These are phyloP conservation scores for Danio jaintianensis DNA, from an alignment of 2,797 vertebrate species.

Conservation along the genomic window DNA sequence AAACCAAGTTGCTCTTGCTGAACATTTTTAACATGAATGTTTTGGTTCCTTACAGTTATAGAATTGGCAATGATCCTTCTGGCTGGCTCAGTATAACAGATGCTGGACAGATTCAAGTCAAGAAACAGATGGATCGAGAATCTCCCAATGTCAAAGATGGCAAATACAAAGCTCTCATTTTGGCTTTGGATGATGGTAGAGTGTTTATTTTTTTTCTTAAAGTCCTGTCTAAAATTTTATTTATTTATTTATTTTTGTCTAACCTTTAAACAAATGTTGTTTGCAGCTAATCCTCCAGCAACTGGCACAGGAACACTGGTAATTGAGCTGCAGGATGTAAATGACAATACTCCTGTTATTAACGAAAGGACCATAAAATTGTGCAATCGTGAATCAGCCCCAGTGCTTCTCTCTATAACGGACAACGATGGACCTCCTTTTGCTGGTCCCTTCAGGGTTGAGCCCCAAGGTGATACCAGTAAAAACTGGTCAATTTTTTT, in stretches of 20 bases:
- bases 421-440: slow-evolving; percentile 84
- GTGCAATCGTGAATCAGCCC: slow-evolving; percentile 77
- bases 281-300: slow-evolving; percentile 75
- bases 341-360: slow-evolving; percentile 85
- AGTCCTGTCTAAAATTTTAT: background rate
- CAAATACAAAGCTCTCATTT: slow-evolving; percentile 83
- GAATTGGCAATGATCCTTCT: slow-evolving; percentile 78
- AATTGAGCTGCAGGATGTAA: slow-evolving; percentile 84
- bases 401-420: slow-evolving; percentile 73
- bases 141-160: slow-evolving; percentile 67
- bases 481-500: slow-evolving; percentile 81
- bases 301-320: slow-evolving; percentile 90
- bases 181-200: slow-evolving; percentile 84
- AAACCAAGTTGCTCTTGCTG: background rate
- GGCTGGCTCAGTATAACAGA: slow-evolving; percentile 82
- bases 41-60: slow-evolving; percentile 78
- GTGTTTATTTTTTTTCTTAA: background rate
- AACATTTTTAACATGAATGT: background rate
- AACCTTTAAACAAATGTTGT: background rate
- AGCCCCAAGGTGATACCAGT: slow-evolving; percentile 65
- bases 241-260: background rate
- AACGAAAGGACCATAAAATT: slow-evolving; percentile 69
- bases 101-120: slow-evolving; percentile 78
- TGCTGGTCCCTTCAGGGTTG: slow-evolving; percentile 79
- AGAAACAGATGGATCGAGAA: slow-evolving; percentile 83